Conservation (phyloP, 2,888 invertebrate species). For the Imbricaverruca yamaguchii region DNA sequence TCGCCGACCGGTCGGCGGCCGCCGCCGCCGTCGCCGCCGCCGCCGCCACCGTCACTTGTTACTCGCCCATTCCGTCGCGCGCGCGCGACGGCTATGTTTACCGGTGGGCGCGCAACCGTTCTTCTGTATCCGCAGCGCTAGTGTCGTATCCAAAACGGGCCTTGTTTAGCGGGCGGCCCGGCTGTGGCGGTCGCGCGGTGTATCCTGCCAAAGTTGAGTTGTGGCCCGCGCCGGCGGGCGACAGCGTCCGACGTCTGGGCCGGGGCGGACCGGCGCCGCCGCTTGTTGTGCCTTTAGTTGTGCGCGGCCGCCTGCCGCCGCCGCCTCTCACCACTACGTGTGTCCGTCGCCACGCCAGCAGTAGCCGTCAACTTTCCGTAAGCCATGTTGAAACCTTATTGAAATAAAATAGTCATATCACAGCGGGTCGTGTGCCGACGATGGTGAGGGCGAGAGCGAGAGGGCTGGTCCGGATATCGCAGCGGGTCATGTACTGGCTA, state of each 20-base stretch:
- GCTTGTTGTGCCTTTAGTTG: slow-evolving; percentile 17
- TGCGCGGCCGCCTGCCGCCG: neutral
- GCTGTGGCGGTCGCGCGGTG: neutral
- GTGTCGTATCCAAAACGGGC: neutral
- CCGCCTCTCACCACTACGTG: neutral
- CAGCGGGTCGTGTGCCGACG: neutral
- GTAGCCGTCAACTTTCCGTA: slow-evolving; percentile 17
- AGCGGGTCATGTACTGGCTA: too few species aligned
- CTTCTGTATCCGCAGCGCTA: slow-evolving; percentile 1
- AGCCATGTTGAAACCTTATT: slow-evolving; percentile 18
- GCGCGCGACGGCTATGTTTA: neutral
- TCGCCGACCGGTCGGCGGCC: neutral
- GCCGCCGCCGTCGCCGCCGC: neutral
- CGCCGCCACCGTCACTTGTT: neutral
- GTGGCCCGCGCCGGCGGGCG: neutral
- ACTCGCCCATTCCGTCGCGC: slow-evolving; percentile 3
- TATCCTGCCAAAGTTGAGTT: slow-evolving; percentile 14
- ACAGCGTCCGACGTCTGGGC: neutral
- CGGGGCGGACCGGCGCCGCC: neutral
- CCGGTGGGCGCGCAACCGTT: slow-evolving; percentile 1
- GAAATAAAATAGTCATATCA: slow-evolving; percentile 21
- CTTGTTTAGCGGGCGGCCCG: slow-evolving; percentile 4
- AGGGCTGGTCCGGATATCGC: too few species aligned
- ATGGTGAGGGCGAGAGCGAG: too few species aligned
- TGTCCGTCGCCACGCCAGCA: neutral